Evolutionary conservation across 2,797 vertebrate species (phyloP).

Genomic region (Chaenodraco wilsoni): DNA sequence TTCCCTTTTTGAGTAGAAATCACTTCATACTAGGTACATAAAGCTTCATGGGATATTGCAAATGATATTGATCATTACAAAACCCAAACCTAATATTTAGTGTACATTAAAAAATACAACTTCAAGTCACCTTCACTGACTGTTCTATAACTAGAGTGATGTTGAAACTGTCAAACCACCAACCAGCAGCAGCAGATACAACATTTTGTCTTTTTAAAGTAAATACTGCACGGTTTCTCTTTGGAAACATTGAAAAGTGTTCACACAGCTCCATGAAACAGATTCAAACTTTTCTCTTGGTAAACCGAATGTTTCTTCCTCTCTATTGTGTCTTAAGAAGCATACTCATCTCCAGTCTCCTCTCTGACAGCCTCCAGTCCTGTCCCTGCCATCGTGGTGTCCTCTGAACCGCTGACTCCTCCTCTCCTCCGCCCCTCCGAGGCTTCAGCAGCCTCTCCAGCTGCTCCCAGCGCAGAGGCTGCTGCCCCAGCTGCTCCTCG

Average conservation of each 20-base stretch:
- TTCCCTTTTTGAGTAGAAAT: neutral
- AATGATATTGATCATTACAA: too few relatives aligned
- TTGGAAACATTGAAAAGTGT: neutral
- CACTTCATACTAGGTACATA: too few relatives aligned
- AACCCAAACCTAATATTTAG: too few relatives aligned
- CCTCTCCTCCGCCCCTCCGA: constrained; percentile 54
- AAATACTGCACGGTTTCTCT: neutral
- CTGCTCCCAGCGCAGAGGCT: constrained; percentile 21
- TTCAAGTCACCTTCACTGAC: too few relatives aligned
- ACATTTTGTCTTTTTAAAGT: neutral
- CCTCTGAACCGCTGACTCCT: constrained; percentile 65
- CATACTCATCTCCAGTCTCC: neutral
- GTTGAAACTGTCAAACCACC: too few relatives aligned
- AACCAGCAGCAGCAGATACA: too few relatives aligned
- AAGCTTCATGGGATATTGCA: too few relatives aligned
- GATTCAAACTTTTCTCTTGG: neutral
- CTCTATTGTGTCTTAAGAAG: neutral
- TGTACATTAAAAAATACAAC: too few relatives aligned
- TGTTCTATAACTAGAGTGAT: too few relatives aligned
- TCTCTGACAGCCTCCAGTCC: constrained; percentile 56
- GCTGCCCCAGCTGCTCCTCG: constrained; percentile 26
- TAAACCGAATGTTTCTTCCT: neutral
- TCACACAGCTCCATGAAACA: neutral
- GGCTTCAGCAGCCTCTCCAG: constrained; percentile 34
- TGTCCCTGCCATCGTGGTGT: constrained; percentile 80